A percentile compares a stretch with the other conserved stretches of the same genome.
Conservation (phyloP, 2,797 vertebrate species). For the Eulemur mongoz region DNA sequence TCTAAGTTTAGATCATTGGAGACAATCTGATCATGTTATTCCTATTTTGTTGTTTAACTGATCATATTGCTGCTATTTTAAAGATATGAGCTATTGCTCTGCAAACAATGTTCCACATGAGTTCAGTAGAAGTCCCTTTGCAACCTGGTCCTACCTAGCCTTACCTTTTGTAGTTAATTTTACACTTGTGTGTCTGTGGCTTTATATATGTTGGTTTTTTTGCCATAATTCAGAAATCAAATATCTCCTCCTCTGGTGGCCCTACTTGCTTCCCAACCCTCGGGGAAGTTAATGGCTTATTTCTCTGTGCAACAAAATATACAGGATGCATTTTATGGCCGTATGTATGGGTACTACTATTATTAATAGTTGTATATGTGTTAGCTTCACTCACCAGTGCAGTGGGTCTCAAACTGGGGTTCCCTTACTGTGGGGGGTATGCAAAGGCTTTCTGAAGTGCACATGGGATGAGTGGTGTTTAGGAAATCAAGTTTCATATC, state of each 20-base stretch:
- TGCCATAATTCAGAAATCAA: not conserved
- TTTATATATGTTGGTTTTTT: not conserved
- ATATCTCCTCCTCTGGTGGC: not conserved
- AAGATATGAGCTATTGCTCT: not conserved
- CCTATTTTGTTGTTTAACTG: not conserved
- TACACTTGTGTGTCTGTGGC: not conserved
- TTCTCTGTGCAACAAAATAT: not conserved
- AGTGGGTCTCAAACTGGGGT: not conserved
- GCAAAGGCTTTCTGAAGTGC: not conserved
- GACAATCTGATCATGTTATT: not conserved
- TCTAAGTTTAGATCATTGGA: not conserved
- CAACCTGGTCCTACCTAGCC: not conserved
- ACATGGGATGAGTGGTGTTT: not conserved
- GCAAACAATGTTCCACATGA: not conserved
- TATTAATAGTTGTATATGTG: not conserved
- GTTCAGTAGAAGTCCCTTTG: not conserved
- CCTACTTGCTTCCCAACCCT: not conserved
- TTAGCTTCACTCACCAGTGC: not conserved
- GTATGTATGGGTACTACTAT: accelerated
- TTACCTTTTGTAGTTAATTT: not conserved
- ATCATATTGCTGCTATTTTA: not conserved
- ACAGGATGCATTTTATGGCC: not conserved
- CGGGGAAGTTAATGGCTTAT: not conserved
- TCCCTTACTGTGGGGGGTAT: not conserved
- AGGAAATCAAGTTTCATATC: not conserved